A percentile compares a stretch with the other conserved stretches of the same genome.
These are phyloP conservation scores for Volucella inanis DNA, from an alignment of 2,888 invertebrate species.

Conservation along the genomic window DNA sequence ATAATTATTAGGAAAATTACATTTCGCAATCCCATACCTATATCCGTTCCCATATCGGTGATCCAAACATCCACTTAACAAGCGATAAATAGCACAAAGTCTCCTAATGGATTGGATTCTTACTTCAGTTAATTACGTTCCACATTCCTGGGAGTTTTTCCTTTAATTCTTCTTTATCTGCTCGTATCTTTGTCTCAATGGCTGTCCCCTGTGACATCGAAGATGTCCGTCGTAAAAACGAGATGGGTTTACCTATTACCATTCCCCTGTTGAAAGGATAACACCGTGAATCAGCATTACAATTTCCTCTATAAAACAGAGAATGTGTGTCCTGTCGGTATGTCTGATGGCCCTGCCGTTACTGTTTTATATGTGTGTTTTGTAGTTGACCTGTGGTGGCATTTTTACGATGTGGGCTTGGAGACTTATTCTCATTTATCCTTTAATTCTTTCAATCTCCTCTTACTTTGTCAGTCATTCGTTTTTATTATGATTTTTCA, in stretches of 20 bases:
- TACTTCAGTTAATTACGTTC: constrained; percentile 48
- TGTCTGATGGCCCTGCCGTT: not conserved
- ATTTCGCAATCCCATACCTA: not conserved
- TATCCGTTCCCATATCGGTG: constrained; percentile 19
- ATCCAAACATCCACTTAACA: constrained; percentile 57
- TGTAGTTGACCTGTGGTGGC: constrained; percentile 9
- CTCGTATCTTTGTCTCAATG: constrained; percentile 3
- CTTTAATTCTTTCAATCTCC: constrained; percentile 24
- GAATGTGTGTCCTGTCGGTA: constrained; percentile 3
- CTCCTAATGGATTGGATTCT: constrained; percentile 53
- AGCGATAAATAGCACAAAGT: constrained; percentile 56
- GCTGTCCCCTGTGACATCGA: not conserved
- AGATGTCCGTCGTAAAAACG: not conserved
- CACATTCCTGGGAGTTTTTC: not conserved
- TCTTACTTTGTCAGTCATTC: constrained; percentile 42
- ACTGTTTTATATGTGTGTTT: not conserved
- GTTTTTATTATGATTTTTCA: constrained; percentile 40
- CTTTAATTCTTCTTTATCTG: constrained; percentile 13
- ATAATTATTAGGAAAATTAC: constrained; percentile 4
- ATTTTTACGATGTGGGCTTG: constrained; percentile 47
- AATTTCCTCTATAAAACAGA: constrained; percentile 37
- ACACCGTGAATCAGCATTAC: constrained; percentile 59
- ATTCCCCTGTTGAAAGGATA: not conserved
- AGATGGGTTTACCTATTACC: not conserved
- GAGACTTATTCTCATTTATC: constrained; percentile 54